phyloP scores from a whole-genome alignment of 2,113 vertebrate genomes.

The Pionites leucogaster region DNA sequence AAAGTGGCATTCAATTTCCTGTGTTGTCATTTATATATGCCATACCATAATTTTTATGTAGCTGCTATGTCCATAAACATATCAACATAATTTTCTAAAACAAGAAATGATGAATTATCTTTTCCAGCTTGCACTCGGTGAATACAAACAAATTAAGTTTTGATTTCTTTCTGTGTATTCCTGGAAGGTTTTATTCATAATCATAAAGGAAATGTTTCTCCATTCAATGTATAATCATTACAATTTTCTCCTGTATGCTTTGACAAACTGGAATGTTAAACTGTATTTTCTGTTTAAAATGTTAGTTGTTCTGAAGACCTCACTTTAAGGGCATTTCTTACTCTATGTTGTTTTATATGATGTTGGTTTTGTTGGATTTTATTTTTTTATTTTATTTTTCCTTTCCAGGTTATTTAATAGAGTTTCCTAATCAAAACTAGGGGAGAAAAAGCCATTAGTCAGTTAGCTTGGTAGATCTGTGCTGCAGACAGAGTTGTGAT shows the following conservation, averaged over 20 bases:
- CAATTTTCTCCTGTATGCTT: conserved; percentile 23
- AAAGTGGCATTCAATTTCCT: conserved; percentile 74
- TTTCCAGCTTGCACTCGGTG: conserved; percentile 61
- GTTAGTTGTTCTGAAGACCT: background rate
- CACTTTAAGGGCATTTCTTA: background rate
- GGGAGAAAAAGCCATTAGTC: background rate
- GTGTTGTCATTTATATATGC: conserved; percentile 63
- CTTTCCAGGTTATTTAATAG: background rate
- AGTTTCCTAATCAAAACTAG: background rate
- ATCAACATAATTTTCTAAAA: conserved; percentile 61
- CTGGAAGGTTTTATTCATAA: conserved; percentile 63
- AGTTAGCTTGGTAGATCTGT: background rate
- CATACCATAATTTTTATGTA: conserved; percentile 61
- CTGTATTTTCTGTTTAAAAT: conserved; percentile 6
- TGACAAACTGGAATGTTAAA: background rate
- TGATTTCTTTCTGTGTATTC: conserved; percentile 61
- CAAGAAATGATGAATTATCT: conserved; percentile 74
- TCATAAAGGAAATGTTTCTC: conserved; percentile 36
- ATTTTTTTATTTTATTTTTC: background rate
- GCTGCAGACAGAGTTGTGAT: background rate
- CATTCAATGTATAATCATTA: conserved; percentile 14
- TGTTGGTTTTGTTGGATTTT: background rate
- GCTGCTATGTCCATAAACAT: conserved; percentile 58
- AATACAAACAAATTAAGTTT: conserved; percentile 76
- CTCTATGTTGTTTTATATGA: background rate